These are phyloP conservation scores for Rhagologus leucostigma DNA, from an alignment of 2,113 vertebrate species.

Conservation along the genomic window DNA sequence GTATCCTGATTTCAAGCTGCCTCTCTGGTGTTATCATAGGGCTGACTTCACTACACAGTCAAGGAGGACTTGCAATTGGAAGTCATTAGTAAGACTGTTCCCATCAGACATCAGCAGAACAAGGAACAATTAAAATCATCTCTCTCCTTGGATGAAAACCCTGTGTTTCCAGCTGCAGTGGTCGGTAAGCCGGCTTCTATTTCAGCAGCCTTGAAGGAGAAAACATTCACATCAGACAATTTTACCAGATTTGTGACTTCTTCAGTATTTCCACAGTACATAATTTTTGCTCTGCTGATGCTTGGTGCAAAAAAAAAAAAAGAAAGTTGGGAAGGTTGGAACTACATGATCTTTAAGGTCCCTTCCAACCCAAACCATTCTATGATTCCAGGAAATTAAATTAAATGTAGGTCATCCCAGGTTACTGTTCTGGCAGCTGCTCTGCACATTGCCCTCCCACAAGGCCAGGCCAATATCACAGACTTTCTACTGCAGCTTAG, in stretches of 20 bases:
- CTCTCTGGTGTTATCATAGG: neutral
- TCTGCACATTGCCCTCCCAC: neutral
- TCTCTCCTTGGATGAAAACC: neutral
- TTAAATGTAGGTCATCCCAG: neutral
- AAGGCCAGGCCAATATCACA: neutral
- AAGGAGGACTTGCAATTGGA: neutral
- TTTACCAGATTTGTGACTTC: neutral
- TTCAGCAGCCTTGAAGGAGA: neutral
- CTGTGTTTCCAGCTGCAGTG: neutral
- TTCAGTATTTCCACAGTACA: neutral
- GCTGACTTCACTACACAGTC: neutral
- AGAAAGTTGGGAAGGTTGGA: neutral
- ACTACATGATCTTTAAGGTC: neutral
- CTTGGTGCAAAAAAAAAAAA: neutral
- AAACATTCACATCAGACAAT: neutral
- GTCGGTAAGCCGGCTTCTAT: neutral
- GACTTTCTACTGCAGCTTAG: neutral
- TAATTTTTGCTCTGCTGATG: neutral
- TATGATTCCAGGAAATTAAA: neutral
- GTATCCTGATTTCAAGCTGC: constrained; percentile 60
- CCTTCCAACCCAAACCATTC: neutral
- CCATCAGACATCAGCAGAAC: neutral
- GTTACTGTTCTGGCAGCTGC: neutral
- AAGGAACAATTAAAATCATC: neutral
- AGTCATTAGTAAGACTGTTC: neutral